Evolutionary conservation across 2,888 invertebrate genomes (phyloP), one percentile per base, ranked within the genome.

Genomic region (Tetranychus piercei): DNA sequence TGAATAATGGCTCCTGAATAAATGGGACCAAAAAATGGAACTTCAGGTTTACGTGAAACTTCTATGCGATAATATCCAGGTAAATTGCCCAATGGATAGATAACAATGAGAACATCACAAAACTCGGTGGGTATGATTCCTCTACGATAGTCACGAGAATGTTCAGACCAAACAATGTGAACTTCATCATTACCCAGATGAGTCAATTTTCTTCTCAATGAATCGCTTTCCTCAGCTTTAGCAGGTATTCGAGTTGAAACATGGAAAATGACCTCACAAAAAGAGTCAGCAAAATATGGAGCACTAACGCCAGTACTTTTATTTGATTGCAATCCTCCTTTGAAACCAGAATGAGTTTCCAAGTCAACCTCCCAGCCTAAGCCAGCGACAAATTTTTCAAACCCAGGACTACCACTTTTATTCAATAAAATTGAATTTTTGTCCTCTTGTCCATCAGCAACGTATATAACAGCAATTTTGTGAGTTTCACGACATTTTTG

Each of bases 151-250:
- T 95, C 93, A 77, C 95, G 87, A 83, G 87, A 88, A 83, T 99
- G 95, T 82, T 99, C 99, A 73, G 94, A 95, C 99, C 99, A 99
- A 45, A 99, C 94, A 78, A 99, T 94, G 82, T 97, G 97, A 76
- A 99, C 92, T 83, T 97, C 96, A 83, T 97, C 96, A 84, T 97
- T 97, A 72, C 96, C 96, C 78, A 97, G 85, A 85, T 97, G 96
- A 6, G 94, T 88, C 18, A 94, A 92, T 90, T 90, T 80, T 78
- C 76, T 76, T 23, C 72, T 76, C 72, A 77, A 73, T 15, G 76
- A 74, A 67, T 82, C 82, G 8, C 66, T 70, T 20, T 76, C 76
- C 5, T 73, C 69, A 8, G 43, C 88, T 80, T 90, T 90, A 0
- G 92, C 90, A 9, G 94, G 93, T 91, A 99, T 94, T 79, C 95